Evolutionary conservation across 2,888 invertebrate genomes (phyloP), one percentile per base, ranked within the genome.

Genomic region (Horisme vitalbata): DNA sequence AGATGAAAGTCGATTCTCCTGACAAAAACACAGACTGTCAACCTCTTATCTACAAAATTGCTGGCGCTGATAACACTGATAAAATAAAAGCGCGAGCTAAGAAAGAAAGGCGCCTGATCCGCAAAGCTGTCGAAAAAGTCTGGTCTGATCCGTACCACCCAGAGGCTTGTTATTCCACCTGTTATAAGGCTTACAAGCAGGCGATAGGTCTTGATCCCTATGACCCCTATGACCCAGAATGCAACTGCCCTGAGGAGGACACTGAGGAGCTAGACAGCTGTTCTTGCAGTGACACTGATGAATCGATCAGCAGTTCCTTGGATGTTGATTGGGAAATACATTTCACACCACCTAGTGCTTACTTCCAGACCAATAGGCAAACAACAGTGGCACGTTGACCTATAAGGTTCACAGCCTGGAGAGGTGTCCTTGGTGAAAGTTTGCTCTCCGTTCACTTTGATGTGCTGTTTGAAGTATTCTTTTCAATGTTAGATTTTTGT

Each of bases 281-380:
- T 50, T 75, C 72, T 0, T 47, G 41, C n/a, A 72, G 67, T 54
- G 63, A 65, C 18, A 5, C 18, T 5, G 18, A 5, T 6, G 18
- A 18, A 5, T 18, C 18, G 18, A 6, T 6, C 6, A 5, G 18
- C 4, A 70, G 72, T n/a, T 61, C 68, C n/a, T 60, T 83, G 23
- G 82, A 80, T 41, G 55, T 83, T 1, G 80, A 88, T 48, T 88
- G 86, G 86, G 86, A 86, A 54, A 69, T 88, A 36, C 80, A 83
- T 39, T 88, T 83, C 48, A 75, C 84, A 1, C 85, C 84, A 7
- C 85, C 86, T 0, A 68, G 55, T 48, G 62, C 66, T 34, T 34
- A 30, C 11, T 27, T 37, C 8, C 24, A 23, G n/a, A n/a, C n/a
- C n/a, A n/a, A n/a, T n/a, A n/a, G n/a, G n/a, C n/a, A n/a, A n/a